Conservation (phyloP, 2,113 vertebrate genomes). For the Mohoua ochrocephala region DNA sequence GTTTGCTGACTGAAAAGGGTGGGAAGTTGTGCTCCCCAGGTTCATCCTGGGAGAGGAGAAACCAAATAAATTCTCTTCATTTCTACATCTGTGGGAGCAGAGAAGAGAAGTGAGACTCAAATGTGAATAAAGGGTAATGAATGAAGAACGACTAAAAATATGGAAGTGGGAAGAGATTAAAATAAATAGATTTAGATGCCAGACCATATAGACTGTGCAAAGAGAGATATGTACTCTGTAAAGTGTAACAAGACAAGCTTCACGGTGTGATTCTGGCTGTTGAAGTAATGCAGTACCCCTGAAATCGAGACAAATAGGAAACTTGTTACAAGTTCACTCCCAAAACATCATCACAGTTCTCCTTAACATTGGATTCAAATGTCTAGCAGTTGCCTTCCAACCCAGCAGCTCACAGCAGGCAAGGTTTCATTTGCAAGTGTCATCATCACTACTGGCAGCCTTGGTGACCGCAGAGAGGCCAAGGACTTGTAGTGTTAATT, state of each 20-base stretch:
- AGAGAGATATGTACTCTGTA: not conserved
- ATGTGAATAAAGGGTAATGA: not conserved
- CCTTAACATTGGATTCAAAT: not conserved
- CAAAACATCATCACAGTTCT: not conserved
- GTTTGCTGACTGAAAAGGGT: not conserved
- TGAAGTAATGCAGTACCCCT: not conserved
- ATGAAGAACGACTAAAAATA: not conserved
- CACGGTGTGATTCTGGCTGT: not conserved
- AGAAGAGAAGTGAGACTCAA: not conserved
- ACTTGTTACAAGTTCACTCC: not conserved
- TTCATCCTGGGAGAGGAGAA: not conserved
- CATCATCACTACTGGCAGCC: not conserved
- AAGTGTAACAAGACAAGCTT: not conserved
- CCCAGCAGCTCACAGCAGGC: constrained; percentile 28
- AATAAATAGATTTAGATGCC: not conserved
- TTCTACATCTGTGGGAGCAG: not conserved
- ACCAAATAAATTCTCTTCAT: not conserved
- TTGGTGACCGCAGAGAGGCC: not conserved
- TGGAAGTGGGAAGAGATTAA: not conserved
- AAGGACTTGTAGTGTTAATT: not conserved
- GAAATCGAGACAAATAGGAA: not conserved
- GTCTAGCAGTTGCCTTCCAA: not conserved
- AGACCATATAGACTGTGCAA: not conserved
- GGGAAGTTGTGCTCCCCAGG: not conserved
- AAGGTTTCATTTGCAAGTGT: not conserved